phyloP scores from a whole-genome alignment of 2,888 invertebrate species.

The Cacoxenus indagator region DNA sequence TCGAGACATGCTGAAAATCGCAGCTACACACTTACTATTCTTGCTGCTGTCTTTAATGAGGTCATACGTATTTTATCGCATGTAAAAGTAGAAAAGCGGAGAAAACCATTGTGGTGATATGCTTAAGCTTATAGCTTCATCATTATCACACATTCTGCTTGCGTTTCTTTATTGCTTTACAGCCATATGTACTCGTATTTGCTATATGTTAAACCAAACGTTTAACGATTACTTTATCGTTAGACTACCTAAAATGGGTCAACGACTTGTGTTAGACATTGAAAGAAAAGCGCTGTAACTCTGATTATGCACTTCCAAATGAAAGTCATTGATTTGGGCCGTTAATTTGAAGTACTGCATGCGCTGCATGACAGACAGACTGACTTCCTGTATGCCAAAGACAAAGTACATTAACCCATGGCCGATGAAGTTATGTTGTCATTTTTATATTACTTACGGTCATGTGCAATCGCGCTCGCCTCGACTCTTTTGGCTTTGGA shows the following conservation, averaged over 20 bases:
- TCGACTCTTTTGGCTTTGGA: too few species aligned
- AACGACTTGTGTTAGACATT: neutral
- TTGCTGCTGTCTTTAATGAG: neutral
- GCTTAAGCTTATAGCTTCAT: neutral
- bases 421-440: neutral
- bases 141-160: neutral
- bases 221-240: neutral
- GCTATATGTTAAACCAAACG: neutral
- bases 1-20: neutral
- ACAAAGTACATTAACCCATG: neutral
- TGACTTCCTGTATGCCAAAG: neutral
- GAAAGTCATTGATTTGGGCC: slow-evolving; percentile 43
- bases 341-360: neutral
- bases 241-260: slow-evolving; percentile 17
- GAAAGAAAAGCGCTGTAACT: neutral
- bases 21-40: neutral
- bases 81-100: neutral
- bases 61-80: neutral
- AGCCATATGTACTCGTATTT: neutral
- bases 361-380: too few species aligned
- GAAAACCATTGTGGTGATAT: neutral
- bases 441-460: neutral
- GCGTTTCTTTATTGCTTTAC: neutral
- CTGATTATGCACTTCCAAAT: slow-evolving; percentile 9
- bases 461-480: neutral